A percentile compares a stretch with the other conserved stretches of the same genome.
These are phyloP conservation scores for Erinaceus europaeus DNA, from an alignment of 2,113 vertebrate genomes.

Conservation along the genomic window DNA sequence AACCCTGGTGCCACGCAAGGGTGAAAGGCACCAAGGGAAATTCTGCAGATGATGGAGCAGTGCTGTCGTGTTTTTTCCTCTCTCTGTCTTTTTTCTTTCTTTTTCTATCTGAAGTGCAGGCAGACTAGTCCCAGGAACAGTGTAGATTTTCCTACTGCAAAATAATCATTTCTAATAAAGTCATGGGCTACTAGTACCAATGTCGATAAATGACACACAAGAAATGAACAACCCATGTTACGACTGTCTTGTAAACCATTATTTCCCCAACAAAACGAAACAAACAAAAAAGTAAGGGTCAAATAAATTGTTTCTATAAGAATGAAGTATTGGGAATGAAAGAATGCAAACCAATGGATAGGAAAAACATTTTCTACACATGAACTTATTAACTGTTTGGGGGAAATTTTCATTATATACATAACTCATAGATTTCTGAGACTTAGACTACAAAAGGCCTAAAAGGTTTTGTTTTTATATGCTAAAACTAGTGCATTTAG, in stretches of 20 bases:
- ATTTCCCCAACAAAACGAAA: neutral
- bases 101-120: too few species aligned
- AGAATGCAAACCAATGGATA: neutral
- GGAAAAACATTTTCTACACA: conserved; percentile 2
- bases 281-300: neutral
- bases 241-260: too few species aligned
- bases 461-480: conserved; percentile 16
- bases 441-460: neutral
- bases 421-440: conserved; percentile 13
- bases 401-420: conserved; percentile 1
- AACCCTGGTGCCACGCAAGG: too few species aligned
- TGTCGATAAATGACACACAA: conserved; percentile 40
- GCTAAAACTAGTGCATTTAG: neutral
- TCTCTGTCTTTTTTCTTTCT: too few species aligned
- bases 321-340: conserved; percentile 33
- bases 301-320: neutral
- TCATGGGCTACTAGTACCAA: neutral
- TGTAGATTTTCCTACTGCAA: too few species aligned
- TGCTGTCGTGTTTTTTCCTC: too few species aligned
- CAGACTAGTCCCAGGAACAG: too few species aligned
- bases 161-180: conserved; percentile 55
- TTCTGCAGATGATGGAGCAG: too few species aligned
- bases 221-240: too few species aligned
- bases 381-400: conserved; percentile 11
- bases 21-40: too few species aligned